phyloP scores from a whole-genome alignment of 2,888 invertebrate genomes.

The Apamea sordens region DNA sequence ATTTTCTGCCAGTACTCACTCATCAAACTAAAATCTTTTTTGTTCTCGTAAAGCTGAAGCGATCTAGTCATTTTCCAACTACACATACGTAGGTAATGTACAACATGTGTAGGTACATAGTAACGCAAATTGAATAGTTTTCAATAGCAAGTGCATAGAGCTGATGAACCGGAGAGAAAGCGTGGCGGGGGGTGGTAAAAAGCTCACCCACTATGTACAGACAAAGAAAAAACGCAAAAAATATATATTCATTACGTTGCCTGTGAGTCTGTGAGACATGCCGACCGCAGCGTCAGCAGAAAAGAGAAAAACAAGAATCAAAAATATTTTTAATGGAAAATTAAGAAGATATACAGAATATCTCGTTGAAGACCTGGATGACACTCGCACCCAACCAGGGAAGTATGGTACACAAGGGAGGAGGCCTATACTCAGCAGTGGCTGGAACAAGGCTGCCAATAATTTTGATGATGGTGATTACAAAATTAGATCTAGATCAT shows the following conservation, averaged over 20 bases:
- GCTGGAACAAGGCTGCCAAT: background rate
- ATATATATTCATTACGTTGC: slow-evolving; percentile 73
- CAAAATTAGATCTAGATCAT: background rate
- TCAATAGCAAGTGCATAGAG: slow-evolving; percentile 51
- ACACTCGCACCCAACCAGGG: background rate
- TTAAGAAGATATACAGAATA: background rate
- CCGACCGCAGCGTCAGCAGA: slow-evolving; percentile 68
- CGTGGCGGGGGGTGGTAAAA: slow-evolving; percentile 67
- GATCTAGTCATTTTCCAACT: background rate
- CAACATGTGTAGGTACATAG: slow-evolving; percentile 21
- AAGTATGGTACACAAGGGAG: background rate
- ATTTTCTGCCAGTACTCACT: background rate
- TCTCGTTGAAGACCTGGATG: background rate
- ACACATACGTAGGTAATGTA: slow-evolving; percentile 1
- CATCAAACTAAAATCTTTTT: background rate
- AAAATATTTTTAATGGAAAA: background rate
- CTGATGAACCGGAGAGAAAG: slow-evolving; percentile 69
- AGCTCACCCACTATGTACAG: slow-evolving; percentile 69
- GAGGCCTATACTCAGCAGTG: background rate
- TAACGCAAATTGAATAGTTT: slow-evolving; percentile 53
- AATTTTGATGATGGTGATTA: background rate
- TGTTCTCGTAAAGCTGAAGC: background rate
- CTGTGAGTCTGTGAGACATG: slow-evolving; percentile 70
- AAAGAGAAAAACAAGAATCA: background rate
- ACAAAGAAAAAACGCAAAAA: slow-evolving; percentile 75